Evolutionary conservation across 2,797 vertebrate species (phyloP), one percentile per base, ranked within the genome.

Genomic region (Pseudotriccus pelzelni): DNA sequence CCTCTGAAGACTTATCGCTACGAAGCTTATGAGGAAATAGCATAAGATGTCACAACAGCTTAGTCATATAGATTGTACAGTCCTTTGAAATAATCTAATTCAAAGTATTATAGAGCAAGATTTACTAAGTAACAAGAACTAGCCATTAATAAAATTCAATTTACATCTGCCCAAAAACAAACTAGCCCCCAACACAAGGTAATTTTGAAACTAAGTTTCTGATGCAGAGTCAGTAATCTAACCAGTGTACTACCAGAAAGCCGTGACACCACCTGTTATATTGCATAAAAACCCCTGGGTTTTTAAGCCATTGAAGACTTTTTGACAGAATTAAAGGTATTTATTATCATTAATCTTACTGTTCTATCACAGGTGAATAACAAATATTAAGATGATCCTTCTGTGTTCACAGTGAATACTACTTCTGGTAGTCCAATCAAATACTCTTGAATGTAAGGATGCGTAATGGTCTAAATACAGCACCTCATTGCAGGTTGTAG

Each of bases 41-140:
- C 30, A 3, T 14, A 68, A 67, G 4, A 36, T 58, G 14, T 32
- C 63, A 63, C 32, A 63, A 44, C 23, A 75, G 14, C 39, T 63
- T 44, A 30, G 13, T 27, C 64, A 81, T 12, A 32, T 7, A 3
- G 3, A 41, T 21, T 13, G 9, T 9, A 46, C 0, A 50, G 59
- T 14, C 27, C 55, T 67, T 80, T 24, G 32, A 76, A 84, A 68
- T 0, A 43, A 10, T 21, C 10, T 53, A 53, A 58, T 19, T 67
- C 5, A 2, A 63, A 82, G 22, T 34, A 30, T 14, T 64, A 34
- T 1, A 60, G 18, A 70, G 2, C 37, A 80, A 87, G 15, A 46
- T 30, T 44, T 46, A 59, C 20, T n/a, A 77, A 81, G 32, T 30
- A 68, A 66, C 21, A 78, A 73, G 32, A 88, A 64, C 2, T 36